Evolutionary conservation across 2,888 invertebrate genomes (phyloP).

Genomic region (Coronaproctus castanopsis): DNA sequence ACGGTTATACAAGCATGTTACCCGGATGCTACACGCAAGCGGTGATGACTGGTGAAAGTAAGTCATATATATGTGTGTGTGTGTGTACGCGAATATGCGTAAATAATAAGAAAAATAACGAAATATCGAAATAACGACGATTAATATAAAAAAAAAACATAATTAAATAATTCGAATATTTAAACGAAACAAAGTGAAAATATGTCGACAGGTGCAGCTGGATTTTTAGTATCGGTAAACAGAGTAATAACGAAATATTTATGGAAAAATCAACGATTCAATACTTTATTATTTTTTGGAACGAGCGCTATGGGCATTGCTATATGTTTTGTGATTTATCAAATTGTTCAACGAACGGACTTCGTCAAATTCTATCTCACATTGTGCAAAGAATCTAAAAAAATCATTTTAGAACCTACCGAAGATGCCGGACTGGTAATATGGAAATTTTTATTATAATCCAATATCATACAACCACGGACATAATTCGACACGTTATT

Average conservation of each 20-base stretch:
- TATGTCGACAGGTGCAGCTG: slow-evolving; percentile 48
- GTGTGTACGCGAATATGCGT: no score
- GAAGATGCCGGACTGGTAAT: slow-evolving; percentile 61
- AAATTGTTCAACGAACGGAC: slow-evolving; percentile 53
- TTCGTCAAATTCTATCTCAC: slow-evolving; percentile 66
- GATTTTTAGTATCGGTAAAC: slow-evolving; percentile 67
- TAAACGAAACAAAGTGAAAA: no score
- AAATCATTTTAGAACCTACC: slow-evolving; percentile 62
- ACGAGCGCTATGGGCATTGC: slow-evolving; percentile 56
- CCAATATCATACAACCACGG: no score
- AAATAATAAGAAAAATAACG: no score
- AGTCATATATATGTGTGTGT: slow-evolving; percentile 24
- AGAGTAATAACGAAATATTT: slow-evolving; percentile 63
- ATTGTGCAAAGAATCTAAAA: slow-evolving; percentile 48
- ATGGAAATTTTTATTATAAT: not conserved
- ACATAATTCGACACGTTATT: no score
- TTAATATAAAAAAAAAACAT: no score
- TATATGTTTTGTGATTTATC: slow-evolving; percentile 56
- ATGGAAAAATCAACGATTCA: slow-evolving; percentile 52
- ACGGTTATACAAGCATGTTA: slow-evolving; percentile 80
- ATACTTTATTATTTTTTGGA: slow-evolving; percentile 70
- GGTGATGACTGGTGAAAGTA: slow-evolving; percentile 87
- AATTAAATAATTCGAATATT: no score
- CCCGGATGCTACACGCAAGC: slow-evolving; percentile 79
- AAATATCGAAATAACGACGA: no score